These are phyloP conservation scores for Merluccius polli DNA, from an alignment of 2,797 vertebrate genomes.

Conservation along the genomic window DNA sequence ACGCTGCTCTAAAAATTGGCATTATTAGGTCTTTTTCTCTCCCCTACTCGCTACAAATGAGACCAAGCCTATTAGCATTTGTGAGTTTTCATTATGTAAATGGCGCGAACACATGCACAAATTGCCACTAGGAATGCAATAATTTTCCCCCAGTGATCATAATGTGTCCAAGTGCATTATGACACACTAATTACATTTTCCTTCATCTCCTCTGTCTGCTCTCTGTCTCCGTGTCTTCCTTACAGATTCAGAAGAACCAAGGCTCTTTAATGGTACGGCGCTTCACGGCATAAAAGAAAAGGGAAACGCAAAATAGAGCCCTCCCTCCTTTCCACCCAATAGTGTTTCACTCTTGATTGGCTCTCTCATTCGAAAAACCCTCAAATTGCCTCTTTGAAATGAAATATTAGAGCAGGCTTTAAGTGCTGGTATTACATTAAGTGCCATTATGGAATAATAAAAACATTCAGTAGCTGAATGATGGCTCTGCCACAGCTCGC, in stretches of 20 bases:
- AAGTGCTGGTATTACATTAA: constrained; percentile 94
- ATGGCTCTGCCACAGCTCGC: constrained; percentile 86
- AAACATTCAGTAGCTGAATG: constrained; percentile 79
- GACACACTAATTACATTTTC: constrained; percentile 99
- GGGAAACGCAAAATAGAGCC: constrained; percentile 54
- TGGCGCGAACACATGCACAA: constrained; percentile 98
- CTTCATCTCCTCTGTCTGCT: constrained; percentile 58
- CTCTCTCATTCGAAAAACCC: constrained; percentile 89
- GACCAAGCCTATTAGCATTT: constrained; percentile 98
- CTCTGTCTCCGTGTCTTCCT: constrained; percentile 52
- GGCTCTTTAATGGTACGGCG: constrained; percentile 99
- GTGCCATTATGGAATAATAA: constrained; percentile 95
- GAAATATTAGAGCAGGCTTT: constrained; percentile 85
- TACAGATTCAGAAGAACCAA: constrained; percentile 99
- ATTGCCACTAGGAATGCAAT: constrained; percentile 99
- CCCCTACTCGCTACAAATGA: constrained; percentile 94
- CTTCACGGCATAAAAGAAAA: constrained; percentile 73
- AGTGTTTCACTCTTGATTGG: constrained; percentile 86
- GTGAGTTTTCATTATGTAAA: constrained; percentile 99
- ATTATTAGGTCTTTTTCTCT: constrained; percentile 88
- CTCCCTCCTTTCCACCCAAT: constrained; percentile 48
- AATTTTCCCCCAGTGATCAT: constrained; percentile 99
- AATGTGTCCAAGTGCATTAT: constrained; percentile 99
- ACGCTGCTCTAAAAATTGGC: constrained; percentile 86
- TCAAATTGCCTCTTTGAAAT: constrained; percentile 89